Base-by-base conservation (phyloP, 2,888 invertebrate species). In the Sesamia inferens region DNA sequence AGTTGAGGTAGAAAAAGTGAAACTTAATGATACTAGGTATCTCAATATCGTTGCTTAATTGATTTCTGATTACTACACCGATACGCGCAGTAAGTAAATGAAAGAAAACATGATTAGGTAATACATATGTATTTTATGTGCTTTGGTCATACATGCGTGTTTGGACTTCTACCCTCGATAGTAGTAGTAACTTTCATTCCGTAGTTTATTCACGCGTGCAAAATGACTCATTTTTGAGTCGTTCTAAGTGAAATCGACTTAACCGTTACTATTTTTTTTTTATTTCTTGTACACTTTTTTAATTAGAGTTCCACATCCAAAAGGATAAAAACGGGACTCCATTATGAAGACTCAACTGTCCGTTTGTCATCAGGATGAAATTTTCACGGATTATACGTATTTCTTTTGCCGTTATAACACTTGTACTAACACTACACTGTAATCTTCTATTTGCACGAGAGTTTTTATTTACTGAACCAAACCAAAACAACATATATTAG, bases 181-280 rank as follows among this genome's bases (percentile, higher is more conserved):
- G n/a, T 5, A 61, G 24, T 66, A 74, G 42, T 71, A n/a, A n/a
- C n/a, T n/a, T 75, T 67, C 61, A 78, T 62, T 71, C 51, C 63
- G 42, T 71, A 58, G 68, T 70, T 70, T 70, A 77, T 74, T 70
- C 67, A 74, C 51, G 47, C 68, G 59, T 57, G 68, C 47, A 48
- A 83, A 83, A 65, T 57, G 59, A 69, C 55, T 66, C 63, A 44
- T 68, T 44, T 85, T 69, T 65, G 71, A 85, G 71, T 82, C 64
- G 39, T 44, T 71, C 58, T 81, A 59, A 79, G 78, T 82, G 76
- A 68, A 84, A 78, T 77, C 44, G 57, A 13, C 63, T 70, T 68
- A 78, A 68, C 57, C 63, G 31, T 72, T 86, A n/a, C n/a, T 82
- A 74, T 75, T 68, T 71, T 74, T 68, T 76, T n/a, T 58, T 81